These are phyloP conservation scores for Brachionus angularis DNA, from an alignment of 1,140 invertebrate species.

Conservation along the genomic window DNA sequence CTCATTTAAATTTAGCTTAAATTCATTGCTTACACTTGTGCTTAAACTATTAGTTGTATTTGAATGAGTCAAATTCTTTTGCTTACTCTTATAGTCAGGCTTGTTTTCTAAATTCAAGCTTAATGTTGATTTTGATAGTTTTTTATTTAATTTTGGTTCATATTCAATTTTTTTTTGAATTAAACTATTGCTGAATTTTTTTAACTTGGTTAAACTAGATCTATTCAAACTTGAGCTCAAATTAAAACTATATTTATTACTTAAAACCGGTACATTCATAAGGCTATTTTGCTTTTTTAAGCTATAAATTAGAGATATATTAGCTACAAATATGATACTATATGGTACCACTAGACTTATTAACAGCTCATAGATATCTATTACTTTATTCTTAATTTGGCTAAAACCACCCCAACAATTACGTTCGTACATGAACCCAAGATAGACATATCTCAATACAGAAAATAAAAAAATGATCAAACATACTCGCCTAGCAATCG, in stretches of 20 bases:
- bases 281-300: constrained; percentile 29
- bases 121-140: too few species aligned
- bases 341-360: constrained; percentile 27
- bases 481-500: constrained; percentile 20
- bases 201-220: background rate
- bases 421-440: constrained; percentile 4
- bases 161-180: too few species aligned
- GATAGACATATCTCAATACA: background rate
- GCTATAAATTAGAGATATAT: constrained; percentile 27
- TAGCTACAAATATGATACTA: constrained; percentile 17
- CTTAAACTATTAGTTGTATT: background rate
- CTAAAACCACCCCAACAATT: constrained; percentile 36
- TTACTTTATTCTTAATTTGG: constrained; percentile 20
- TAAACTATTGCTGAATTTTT: background rate
- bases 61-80: constrained; percentile 5
- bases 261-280: constrained; percentile 20
- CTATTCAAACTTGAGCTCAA: background rate
- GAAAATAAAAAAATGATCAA: constrained; percentile 31
- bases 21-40: too few species aligned
- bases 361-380: constrained; percentile 32
- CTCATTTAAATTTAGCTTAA: background rate
- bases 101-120: too few species aligned
- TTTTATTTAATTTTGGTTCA: too few species aligned
- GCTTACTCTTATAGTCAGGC: too few species aligned
- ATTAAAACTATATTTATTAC: background rate